phyloP scores from a whole-genome alignment of 1,140 invertebrate species.

The Heliothis virescens region DNA sequence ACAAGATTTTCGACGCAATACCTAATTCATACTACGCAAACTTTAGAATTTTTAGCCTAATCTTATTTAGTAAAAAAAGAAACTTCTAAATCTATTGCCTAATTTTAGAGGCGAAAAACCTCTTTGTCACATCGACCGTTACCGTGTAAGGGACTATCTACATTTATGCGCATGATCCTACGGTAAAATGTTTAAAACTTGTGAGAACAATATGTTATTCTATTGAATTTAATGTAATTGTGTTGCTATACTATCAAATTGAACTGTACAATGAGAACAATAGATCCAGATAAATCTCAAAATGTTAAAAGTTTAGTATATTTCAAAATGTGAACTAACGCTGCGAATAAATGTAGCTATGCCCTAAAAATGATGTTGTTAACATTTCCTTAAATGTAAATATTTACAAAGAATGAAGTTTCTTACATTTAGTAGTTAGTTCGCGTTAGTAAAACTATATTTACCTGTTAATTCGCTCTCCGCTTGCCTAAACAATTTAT shows the following conservation, averaged over 20 bases:
- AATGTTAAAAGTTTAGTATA: constrained; percentile 4
- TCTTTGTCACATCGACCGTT: constrained; percentile 1
- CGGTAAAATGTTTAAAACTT: background rate
- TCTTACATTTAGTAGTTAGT: constrained; percentile 52
- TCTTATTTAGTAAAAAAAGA: constrained; percentile 66
- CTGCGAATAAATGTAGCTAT: constrained; percentile 50
- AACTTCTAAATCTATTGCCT: constrained; percentile 75
- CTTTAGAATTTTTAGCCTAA: constrained; percentile 73
- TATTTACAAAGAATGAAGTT: constrained; percentile 52
- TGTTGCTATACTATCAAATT: constrained; percentile 8
- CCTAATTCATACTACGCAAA: constrained; percentile 68
- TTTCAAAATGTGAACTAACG: constrained; percentile 14
- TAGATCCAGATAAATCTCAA: background rate
- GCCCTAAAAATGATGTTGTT: constrained; percentile 41
- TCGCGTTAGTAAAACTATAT: constrained; percentile 53
- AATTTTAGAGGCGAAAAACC: constrained; percentile 37
- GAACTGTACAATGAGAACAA: constrained; percentile 32
- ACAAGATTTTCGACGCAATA: constrained; percentile 72
- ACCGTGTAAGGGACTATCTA: constrained; percentile 29
- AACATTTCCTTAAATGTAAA: constrained; percentile 49
- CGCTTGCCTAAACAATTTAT: background rate
- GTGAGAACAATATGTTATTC: background rate
- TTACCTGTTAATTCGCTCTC: constrained; percentile 50
- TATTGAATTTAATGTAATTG: background rate
- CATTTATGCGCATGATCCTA: constrained; percentile 31